A percentile compares a stretch with the other conserved stretches of the same genome.
phyloP scores from a whole-genome alignment of 2,113 vertebrate genomes.

The Pseudorectes ferrugineus region DNA sequence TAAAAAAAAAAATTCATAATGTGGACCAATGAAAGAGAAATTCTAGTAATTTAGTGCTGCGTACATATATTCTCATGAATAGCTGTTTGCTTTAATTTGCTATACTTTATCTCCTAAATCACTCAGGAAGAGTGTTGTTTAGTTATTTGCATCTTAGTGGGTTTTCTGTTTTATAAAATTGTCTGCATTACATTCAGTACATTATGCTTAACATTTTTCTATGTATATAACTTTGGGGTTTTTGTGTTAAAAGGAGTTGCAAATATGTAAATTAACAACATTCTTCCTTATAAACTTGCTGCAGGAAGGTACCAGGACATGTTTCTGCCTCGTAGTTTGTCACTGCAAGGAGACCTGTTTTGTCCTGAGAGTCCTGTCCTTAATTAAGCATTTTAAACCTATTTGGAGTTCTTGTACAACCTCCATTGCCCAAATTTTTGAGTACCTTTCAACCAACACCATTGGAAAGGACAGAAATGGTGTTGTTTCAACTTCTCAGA shows the following conservation, averaged over 20 bases:
- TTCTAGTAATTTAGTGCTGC: not conserved
- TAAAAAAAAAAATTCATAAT: not conserved
- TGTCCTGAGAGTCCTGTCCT: not conserved
- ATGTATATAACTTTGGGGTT: fast-evolving
- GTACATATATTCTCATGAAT: not conserved
- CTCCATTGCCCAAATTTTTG: not conserved
- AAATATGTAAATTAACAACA: not conserved
- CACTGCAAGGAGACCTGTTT: not conserved
- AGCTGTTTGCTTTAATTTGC: not conserved
- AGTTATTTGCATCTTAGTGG: not conserved
- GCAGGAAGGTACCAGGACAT: not conserved
- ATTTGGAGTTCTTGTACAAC: not conserved
- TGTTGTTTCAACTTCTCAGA: not conserved
- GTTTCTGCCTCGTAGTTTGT: not conserved
- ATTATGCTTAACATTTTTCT: not conserved
- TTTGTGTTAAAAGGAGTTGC: not conserved
- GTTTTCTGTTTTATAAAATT: not conserved
- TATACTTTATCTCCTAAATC: not conserved
- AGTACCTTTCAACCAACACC: not conserved
- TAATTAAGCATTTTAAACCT: not conserved
- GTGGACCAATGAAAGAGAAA: not conserved
- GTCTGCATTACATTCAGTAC: fast-evolving
- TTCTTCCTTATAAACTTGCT: not conserved
- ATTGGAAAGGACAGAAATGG: not conserved
- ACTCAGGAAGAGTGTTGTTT: not conserved